Conservation (phyloP, 2,113 vertebrate genomes). For the Rhadina sibilatrix region DNA sequence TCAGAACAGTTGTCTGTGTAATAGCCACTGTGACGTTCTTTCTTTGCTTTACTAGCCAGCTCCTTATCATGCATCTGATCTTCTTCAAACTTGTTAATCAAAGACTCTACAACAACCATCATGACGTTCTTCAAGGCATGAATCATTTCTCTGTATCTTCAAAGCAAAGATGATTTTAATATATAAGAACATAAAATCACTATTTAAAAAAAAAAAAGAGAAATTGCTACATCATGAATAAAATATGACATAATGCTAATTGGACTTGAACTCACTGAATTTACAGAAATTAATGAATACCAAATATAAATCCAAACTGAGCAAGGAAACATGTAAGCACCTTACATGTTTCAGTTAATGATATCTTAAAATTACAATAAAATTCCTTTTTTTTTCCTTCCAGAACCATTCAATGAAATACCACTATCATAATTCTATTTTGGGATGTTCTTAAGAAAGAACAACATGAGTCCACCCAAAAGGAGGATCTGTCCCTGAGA, state of each 20-base stretch:
- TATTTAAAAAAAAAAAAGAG: background rate
- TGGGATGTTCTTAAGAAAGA: background rate
- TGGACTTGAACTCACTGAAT: background rate
- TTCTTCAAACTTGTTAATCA: slow-evolving; percentile 90
- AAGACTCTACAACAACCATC: slow-evolving; percentile 86
- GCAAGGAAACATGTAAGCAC: background rate
- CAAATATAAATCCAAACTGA: background rate
- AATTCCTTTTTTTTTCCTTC: background rate
- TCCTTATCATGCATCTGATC: slow-evolving; percentile 83
- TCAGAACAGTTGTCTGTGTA: slow-evolving; percentile 91
- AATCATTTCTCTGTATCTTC: slow-evolving; percentile 92
- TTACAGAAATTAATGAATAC: background rate
- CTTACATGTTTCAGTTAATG: background rate
- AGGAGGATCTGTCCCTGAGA: background rate
- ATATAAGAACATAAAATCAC: background rate
- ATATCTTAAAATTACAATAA: background rate
- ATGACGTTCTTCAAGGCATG: slow-evolving; percentile 86
- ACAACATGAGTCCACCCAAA: background rate
- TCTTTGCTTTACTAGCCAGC: slow-evolving; percentile 72
- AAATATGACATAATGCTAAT: background rate
- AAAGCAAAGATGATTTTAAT: slow-evolving; percentile 21
- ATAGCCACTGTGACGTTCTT: slow-evolving; percentile 70
- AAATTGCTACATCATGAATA: background rate
- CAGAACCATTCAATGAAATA: background rate
- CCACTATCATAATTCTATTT: background rate